phyloP scores from a whole-genome alignment of 2,797 vertebrate species.

The Lepilemur ruficaudatus region DNA sequence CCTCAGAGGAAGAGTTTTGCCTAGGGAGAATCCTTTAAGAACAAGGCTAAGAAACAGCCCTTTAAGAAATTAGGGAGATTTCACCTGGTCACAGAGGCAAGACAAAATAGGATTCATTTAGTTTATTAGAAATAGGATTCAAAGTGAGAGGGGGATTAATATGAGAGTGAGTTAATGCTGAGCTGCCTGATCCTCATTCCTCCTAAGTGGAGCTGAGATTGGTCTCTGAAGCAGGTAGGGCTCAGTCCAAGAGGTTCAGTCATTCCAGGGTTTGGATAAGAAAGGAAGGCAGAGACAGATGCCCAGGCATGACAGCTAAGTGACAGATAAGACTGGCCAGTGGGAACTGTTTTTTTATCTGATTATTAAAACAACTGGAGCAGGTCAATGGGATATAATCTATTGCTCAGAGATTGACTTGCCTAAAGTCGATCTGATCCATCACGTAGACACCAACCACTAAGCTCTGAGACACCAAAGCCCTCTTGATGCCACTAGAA shows the following conservation, averaged over 20 bases:
- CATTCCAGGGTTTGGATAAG: not conserved
- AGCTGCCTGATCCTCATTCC: not conserved
- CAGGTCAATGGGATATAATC: constrained; percentile 35
- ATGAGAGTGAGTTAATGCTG: not conserved
- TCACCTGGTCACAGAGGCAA: not conserved
- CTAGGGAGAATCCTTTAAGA: not conserved
- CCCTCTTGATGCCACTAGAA: not conserved
- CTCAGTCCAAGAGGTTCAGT: not conserved
- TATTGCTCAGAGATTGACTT: constrained; percentile 52
- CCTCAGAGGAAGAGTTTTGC: not conserved
- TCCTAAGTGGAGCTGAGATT: not conserved
- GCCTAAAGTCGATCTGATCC: not conserved
- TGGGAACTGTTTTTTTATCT: not conserved
- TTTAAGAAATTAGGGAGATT: not conserved
- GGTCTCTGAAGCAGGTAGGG: not conserved
- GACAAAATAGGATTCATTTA: not conserved
- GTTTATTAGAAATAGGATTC: not conserved
- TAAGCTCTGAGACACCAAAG: not conserved
- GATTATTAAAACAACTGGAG: constrained; percentile 17
- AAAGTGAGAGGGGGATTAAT: not conserved
- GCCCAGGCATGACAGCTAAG: not conserved
- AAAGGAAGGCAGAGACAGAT: not conserved
- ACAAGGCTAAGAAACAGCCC: not conserved
- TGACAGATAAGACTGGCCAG: not conserved
- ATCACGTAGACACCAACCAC: not conserved